Conservation (phyloP, 2,888 invertebrate genomes). For the Parochlus steinenii region DNA sequence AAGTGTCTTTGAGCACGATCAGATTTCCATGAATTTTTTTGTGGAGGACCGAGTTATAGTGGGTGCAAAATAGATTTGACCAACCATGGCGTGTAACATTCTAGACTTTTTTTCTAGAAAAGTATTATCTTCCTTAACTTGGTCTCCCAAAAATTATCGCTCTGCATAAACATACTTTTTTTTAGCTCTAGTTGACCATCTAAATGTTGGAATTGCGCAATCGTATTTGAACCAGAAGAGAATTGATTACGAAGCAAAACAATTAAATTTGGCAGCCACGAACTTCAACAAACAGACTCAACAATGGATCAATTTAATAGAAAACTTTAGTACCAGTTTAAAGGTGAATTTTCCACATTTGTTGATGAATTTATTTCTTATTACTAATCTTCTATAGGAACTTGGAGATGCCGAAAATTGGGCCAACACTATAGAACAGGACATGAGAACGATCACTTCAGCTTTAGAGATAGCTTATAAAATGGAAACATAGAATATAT, state of each 20-base stretch:
- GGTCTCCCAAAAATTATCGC: too few relatives aligned
- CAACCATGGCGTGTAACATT: too few relatives aligned
- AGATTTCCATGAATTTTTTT: too few relatives aligned
- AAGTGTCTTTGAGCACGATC: too few relatives aligned
- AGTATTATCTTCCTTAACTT: too few relatives aligned
- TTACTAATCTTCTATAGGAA: slow-evolving; percentile 34
- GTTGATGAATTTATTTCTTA: background rate
- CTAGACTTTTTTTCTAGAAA: too few relatives aligned
- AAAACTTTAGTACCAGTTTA: slow-evolving; percentile 69
- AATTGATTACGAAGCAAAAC: slow-evolving; percentile 92
- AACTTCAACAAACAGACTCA: slow-evolving; percentile 94
- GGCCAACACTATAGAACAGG: slow-evolving; percentile 92
- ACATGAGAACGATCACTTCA: slow-evolving; percentile 81
- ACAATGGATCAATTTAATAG: slow-evolving; percentile 88
- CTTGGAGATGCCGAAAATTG: slow-evolving; percentile 98
- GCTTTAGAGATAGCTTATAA: slow-evolving; percentile 90
- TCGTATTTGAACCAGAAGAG: slow-evolving; percentile 97
- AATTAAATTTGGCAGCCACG: slow-evolving; percentile 81
- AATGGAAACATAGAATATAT: slow-evolving; percentile 35
- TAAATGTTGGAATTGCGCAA: slow-evolving; percentile 96
- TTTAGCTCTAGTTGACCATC: slow-evolving; percentile 89
- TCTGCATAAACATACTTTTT: too few relatives aligned
- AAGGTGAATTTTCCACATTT: slow-evolving; percentile 33
- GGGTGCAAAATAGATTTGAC: too few relatives aligned
- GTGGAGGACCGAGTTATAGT: too few relatives aligned